phyloP scores from a whole-genome alignment of 1,140 invertebrate species.

The Psix sp. region DNA sequence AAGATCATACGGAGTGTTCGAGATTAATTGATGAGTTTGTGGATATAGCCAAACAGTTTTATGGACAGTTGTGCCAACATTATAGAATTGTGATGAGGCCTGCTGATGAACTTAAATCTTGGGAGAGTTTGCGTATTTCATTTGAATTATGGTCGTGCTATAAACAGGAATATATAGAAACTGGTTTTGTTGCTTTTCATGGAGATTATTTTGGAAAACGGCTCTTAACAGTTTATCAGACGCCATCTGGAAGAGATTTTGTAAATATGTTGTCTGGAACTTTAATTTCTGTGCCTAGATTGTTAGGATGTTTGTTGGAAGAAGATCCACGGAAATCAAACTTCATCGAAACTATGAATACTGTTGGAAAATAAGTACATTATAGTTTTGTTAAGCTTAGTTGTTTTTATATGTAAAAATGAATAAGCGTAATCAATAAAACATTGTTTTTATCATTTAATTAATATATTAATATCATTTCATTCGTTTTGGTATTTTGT shows the following conservation, averaged over 20 bases:
- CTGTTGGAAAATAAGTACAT: not conserved
- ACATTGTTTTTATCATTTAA: too few species aligned
- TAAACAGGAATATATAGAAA: slow-evolving; percentile 79
- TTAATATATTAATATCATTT: too few species aligned
- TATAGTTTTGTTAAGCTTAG: not conserved
- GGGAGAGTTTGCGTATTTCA: slow-evolving; percentile 80
- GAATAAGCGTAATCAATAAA: too few species aligned
- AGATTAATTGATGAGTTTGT: too few species aligned
- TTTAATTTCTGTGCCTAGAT: slow-evolving; percentile 80
- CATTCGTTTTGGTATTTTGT: too few species aligned
- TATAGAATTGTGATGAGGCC: slow-evolving; percentile 79
- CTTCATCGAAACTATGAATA: slow-evolving; percentile 31
- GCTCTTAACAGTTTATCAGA: slow-evolving; percentile 79
- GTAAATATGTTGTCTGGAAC: slow-evolving; percentile 81
- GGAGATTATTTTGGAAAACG: slow-evolving; percentile 83
- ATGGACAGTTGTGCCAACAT: slow-evolving; percentile 79
- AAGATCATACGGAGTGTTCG: slow-evolving; percentile 71
- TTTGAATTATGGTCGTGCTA: slow-evolving; percentile 83
- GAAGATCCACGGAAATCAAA: slow-evolving; percentile 73
- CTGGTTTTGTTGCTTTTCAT: slow-evolving; percentile 81
- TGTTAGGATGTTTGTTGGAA: slow-evolving; percentile 82
- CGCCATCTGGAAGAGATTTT: slow-evolving; percentile 76
- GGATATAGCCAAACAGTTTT: slow-evolving; percentile 77
- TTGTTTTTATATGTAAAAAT: too few species aligned
- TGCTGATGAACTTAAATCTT: slow-evolving; percentile 77